Percentiles rank a stretch among this genome's conserved stretches.
Evolutionary conservation across 2,888 invertebrate species (phyloP).

Genomic region (Drosophila macrospina): DNA sequence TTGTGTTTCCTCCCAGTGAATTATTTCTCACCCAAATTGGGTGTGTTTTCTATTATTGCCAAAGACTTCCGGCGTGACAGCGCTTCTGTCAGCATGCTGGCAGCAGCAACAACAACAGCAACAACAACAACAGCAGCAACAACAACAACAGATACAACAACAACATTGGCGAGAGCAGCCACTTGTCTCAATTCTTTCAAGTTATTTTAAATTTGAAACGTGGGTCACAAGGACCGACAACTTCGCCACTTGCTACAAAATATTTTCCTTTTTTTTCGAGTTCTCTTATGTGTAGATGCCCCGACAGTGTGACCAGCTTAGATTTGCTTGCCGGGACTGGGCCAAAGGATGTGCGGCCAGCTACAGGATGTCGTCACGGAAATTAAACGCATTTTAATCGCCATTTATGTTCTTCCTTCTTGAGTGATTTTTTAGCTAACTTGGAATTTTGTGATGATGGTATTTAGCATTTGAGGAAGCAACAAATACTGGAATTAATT

Average conservation of each 20-base stretch:
- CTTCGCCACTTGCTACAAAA: constrained; percentile 48
- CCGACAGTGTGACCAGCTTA: constrained; percentile 49
- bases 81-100: constrained; percentile 52
- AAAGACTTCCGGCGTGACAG: constrained; percentile 75
- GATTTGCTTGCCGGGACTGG: not conserved
- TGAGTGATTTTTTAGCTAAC: constrained; percentile 17
- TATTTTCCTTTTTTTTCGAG: constrained; percentile 35
- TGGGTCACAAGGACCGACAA: constrained; percentile 42
- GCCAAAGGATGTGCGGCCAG: constrained; percentile 47
- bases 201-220: constrained; percentile 76
- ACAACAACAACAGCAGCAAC: not conserved
- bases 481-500: not conserved
- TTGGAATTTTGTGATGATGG: not conserved
- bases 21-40: constrained; percentile 74
- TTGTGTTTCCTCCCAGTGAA: constrained; percentile 61
- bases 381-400: constrained; percentile 69
- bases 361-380: constrained; percentile 68
- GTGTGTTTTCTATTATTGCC: constrained; percentile 81
- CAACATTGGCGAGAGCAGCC: constrained; percentile 27
- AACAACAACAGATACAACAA: constrained; percentile 8
- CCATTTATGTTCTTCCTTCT: constrained; percentile 35
- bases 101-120: constrained; percentile 17
- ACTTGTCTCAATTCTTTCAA: constrained; percentile 72
- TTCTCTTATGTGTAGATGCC: constrained; percentile 46
- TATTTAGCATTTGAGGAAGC: not conserved